Evolutionary conservation across 1,140 invertebrate species (phyloP).

Genomic region (Mya arenaria): DNA sequence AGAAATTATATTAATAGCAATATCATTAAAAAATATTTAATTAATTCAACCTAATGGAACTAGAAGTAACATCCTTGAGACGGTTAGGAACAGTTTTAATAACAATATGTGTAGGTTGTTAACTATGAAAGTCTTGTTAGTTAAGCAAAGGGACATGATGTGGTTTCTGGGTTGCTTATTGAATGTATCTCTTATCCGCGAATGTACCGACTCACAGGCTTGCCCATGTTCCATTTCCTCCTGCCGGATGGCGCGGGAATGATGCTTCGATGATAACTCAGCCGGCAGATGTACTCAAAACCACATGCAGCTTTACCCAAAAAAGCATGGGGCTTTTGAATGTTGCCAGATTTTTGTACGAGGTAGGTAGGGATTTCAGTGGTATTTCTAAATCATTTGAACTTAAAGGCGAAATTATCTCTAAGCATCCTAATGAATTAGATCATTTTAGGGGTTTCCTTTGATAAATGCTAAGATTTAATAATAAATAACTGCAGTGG

Average conservation of each 20-base stretch:
- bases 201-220: slow-evolving; percentile 8
- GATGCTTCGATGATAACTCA: slow-evolving; percentile 93
- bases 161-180: neutral
- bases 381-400: neutral
- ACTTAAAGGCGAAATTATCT: neutral
- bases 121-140: too few species aligned
- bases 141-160: too few species aligned
- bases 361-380: slow-evolving; percentile 74
- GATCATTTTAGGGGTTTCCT: too few species aligned
- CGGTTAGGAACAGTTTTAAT: too few species aligned
- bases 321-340: slow-evolving; percentile 86
- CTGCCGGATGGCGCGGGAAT: slow-evolving; percentile 92
- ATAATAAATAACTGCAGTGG: too few species aligned
- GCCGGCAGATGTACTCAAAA: slow-evolving; percentile 96
- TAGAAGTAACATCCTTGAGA: too few species aligned
- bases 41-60: too few species aligned
- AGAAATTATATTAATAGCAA: too few species aligned
- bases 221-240: slow-evolving; percentile 81
- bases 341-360: slow-evolving; percentile 86
- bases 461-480: too few species aligned
- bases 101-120: too few species aligned
- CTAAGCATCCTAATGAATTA: neutral
- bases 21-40: too few species aligned
- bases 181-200: slow-evolving; percentile 26
- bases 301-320: slow-evolving; percentile 95